Base-by-base conservation (phyloP, 2,113 vertebrate species). In the Periophthalmus modestus region DNA sequence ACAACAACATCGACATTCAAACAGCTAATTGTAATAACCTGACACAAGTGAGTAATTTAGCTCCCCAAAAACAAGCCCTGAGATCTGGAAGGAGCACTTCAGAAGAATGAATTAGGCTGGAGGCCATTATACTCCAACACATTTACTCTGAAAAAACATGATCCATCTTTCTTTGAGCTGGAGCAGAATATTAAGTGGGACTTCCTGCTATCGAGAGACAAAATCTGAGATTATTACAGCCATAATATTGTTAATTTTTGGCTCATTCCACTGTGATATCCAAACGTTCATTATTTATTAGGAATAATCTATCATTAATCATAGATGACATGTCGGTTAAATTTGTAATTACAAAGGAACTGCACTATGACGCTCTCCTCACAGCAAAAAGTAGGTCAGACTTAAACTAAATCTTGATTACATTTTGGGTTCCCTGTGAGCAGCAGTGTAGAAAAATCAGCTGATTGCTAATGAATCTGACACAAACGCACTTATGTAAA, bases 11-110 rank as follows among this genome's bases (percentile, higher is more conserved):
- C 79, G 80, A 82, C 84, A 80, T 85, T 88, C 86, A 77, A 86
- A 89, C 73, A 71, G 83, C 87, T 92, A 91, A 92, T 92, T 92
- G 89, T 88, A 91, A 92, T 90, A 92, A 93, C 87, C 85, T 89
- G 91, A 91, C 89, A 92, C 84, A 87, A 90, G 88, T 89, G 86
- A 93, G 85, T 91, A 87, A 92, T 91, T 90, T 88, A 85, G 79
- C 73, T 73, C 67, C 82, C 73, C 86, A 77, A 89, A 87, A 88
- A 85, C 66, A 74, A 84, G 82, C 73, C 82, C 73, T 68, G 82
- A 87, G 82, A 89, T 87, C 85, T 70, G 69, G 75, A 80, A 86
- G 80, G 78, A 89, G 81, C 89, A 87, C 85, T 91, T 85, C 68
- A 85, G 80, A 79, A 71, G 81, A 87, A 89, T 79, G 86, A 84